Conservation (phyloP, 2,113 vertebrate species). For the Cheilinus undulatus region DNA sequence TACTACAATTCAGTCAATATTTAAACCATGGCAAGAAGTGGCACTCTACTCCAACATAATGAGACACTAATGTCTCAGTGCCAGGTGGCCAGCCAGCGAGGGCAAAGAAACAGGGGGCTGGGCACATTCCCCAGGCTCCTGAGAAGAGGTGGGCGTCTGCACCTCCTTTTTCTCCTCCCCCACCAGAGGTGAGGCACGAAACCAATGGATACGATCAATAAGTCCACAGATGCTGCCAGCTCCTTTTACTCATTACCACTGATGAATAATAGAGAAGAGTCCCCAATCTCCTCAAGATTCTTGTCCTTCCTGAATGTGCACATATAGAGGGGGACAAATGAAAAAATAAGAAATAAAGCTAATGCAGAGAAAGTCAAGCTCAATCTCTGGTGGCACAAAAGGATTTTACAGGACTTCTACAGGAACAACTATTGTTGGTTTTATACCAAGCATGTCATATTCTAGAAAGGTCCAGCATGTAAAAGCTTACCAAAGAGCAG, state of each 20-base stretch:
- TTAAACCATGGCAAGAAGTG: not conserved
- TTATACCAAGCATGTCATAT: slow-evolving; percentile 9
- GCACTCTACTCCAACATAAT: slow-evolving; percentile 25
- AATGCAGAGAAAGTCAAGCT: not conserved
- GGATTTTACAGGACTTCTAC: not conserved
- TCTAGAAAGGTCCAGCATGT: not conserved
- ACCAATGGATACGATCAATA: slow-evolving; percentile 79
- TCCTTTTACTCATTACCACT: slow-evolving; percentile 78
- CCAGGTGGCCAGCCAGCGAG: slow-evolving; percentile 40
- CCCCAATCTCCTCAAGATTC: slow-evolving; percentile 40
- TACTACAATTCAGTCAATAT: not conserved
- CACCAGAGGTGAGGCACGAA: slow-evolving; percentile 68
- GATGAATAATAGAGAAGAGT: slow-evolving; percentile 80
- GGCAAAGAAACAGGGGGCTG: slow-evolving; percentile 11
- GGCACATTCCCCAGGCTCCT: slow-evolving; percentile 17
- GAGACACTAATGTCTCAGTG: slow-evolving; percentile 39
- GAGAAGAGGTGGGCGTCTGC: slow-evolving; percentile 39
- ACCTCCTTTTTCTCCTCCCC: slow-evolving; percentile 23
- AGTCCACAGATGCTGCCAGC: slow-evolving; percentile 75
- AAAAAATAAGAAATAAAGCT: slow-evolving; percentile 3
- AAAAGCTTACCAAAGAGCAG: slow-evolving; percentile 2
- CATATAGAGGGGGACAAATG: slow-evolving; percentile 18
- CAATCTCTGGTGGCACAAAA: slow-evolving; percentile 1
- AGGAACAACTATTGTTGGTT: not conserved
- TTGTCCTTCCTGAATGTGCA: slow-evolving; percentile 31